Base-by-base conservation (phyloP, 2,797 vertebrate genomes). In the Peromyscus eremicus region DNA sequence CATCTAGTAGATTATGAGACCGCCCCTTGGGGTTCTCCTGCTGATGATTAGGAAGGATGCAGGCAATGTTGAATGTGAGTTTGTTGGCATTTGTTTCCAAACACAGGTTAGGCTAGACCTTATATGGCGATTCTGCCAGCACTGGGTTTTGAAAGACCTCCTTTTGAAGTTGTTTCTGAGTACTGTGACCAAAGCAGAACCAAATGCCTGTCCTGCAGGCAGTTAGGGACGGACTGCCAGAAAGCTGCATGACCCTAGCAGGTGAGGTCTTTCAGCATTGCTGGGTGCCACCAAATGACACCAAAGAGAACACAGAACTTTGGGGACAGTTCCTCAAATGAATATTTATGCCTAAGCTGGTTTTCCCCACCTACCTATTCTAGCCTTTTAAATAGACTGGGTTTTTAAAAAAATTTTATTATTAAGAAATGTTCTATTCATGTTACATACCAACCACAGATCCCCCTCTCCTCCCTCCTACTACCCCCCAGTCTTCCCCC, bases 281-380 rank as follows among this genome's bases (percentile, higher is more conserved):
- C 94, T 99, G 99, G 99, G 99, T 99, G 70, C 86, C 99, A 89
- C 98, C 99, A 75, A 52, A 90, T 14, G 99, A 99, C 92, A 97
- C 95, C 21, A 99, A 99, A 82, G 99, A 99, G 82, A 98, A 98
- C 27, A 0, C 97, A 99, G 99, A 0, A 97, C 99, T 76, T 99
- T 99, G 70, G 99, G 99, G 34, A 99, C 99, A 52, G 95, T 99
- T 87, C 99, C 0, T 98, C 70, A 98, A 98, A 97, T 99, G 98
- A 95, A 99, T 98, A 14, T 99, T 99, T 94, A 98, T 99, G 98
- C 98, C 99, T 93, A 99, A 99, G 98, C 99, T 99, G 98, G 99
- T 99, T 99, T 99, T 97, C 99, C 99, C 97, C 99, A 84, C 99
- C 99, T 96, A 89, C 99, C 99, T 94, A 99, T 99, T 99, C 99